phyloP scores from a whole-genome alignment of 2,888 invertebrate species.

The Agriopis marginaria region DNA sequence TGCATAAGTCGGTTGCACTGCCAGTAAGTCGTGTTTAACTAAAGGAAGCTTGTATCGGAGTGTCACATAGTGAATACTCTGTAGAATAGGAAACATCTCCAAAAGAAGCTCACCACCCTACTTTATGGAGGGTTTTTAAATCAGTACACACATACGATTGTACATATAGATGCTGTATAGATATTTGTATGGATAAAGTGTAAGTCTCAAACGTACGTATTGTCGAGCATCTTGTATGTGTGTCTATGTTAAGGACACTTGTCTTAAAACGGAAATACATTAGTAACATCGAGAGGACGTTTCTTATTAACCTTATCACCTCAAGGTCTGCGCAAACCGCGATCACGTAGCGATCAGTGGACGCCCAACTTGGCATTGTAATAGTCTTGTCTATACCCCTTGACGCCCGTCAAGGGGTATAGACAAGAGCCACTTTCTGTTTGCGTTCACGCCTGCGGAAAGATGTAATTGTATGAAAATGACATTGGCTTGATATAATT shows the following conservation, averaged over 20 bases:
- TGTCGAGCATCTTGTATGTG: conserved; percentile 79
- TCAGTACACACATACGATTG: conserved; percentile 70
- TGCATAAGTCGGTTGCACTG: conserved; percentile 78
- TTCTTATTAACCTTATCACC: conserved; percentile 60
- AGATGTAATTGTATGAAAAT: too few relatives aligned
- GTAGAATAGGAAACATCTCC: conserved; percentile 55
- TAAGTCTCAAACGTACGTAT: conserved; percentile 70
- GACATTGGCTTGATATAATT: too few relatives aligned
- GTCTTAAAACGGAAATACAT: conserved; percentile 83
- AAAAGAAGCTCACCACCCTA: conserved; percentile 31
- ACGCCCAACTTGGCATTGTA: too few relatives aligned
- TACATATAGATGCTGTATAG: conserved; percentile 85
- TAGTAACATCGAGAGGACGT: conserved; percentile 76
- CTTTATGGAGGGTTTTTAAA: conserved; percentile 50
- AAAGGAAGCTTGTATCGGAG: conserved; percentile 65
- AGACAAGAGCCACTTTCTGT: too few relatives aligned
- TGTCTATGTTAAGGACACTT: conserved; percentile 76
- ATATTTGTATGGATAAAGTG: conserved; percentile 77
- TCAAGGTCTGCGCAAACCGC: not conserved
- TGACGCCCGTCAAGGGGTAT: too few relatives aligned
- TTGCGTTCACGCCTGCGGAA: too few relatives aligned
- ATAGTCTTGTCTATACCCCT: too few relatives aligned
- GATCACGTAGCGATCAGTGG: too few relatives aligned
- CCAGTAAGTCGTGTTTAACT: conserved; percentile 69
- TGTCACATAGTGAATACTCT: conserved; percentile 74